Percentiles rank a stretch among this genome's conserved stretches.
Evolutionary conservation across 1,140 invertebrate genomes (phyloP).

Genomic region (Ptiloglossa arizonensis): DNA sequence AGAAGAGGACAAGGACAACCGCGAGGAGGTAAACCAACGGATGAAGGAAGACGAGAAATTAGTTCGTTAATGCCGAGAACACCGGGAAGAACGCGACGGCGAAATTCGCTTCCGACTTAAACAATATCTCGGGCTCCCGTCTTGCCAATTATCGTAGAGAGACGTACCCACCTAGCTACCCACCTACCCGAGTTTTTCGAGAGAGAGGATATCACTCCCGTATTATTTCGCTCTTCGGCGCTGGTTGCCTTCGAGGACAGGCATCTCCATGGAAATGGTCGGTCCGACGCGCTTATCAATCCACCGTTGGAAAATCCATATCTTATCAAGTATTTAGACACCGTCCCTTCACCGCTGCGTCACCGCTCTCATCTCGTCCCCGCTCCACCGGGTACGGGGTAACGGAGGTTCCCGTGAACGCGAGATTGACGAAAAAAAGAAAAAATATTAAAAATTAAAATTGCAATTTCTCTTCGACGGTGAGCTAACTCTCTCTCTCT

Average conservation of each 20-base stretch:
- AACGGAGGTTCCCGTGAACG: neutral
- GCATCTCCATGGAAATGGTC: neutral
- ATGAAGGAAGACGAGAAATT: conserved; percentile 20
- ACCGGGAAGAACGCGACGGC: neutral
- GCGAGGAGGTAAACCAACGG: neutral
- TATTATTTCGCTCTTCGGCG: neutral
- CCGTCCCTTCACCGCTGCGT: neutral
- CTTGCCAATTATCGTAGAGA: conserved; percentile 22
- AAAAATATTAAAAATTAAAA: conserved; percentile 73
- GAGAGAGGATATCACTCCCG: neutral
- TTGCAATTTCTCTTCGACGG: conserved; percentile 64
- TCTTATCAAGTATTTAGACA: conserved; percentile 60
- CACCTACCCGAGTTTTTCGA: neutral
- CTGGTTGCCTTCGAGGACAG: neutral
- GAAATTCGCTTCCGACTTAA: conserved; percentile 4
- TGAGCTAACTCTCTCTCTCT: too few relatives aligned
- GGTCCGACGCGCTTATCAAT: conserved; percentile 59
- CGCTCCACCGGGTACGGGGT: too few relatives aligned
- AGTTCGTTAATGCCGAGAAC: conserved; percentile 21
- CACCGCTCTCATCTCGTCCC: neutral
- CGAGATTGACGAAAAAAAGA: conserved; percentile 49
- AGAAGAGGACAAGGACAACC: neutral
- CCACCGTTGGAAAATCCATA: conserved; percentile 56
- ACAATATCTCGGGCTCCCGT: conserved; percentile 4
- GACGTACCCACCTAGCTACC: too few relatives aligned